Percentiles rank a stretch among this genome's conserved stretches.
Conservation (phyloP, 2,888 invertebrate genomes). For the Drosophila mercatorum region DNA sequence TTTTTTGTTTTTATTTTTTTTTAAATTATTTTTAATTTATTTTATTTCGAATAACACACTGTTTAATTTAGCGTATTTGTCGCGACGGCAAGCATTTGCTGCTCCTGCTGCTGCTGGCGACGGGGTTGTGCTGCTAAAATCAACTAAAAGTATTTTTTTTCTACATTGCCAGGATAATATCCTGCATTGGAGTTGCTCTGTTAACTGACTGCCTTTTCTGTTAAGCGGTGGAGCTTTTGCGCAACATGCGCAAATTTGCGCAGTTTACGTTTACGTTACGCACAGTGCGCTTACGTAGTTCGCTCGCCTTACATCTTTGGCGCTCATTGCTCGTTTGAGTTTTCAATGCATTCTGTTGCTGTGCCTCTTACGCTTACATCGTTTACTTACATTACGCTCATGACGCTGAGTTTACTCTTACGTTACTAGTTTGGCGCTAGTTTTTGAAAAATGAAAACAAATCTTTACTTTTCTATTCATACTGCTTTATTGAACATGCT, state of each 20-base stretch:
- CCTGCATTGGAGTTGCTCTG: conserved; percentile 38
- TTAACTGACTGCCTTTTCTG: conserved; percentile 30
- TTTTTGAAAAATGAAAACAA: neutral
- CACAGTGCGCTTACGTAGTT: conserved; percentile 11
- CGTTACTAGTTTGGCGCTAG: neutral
- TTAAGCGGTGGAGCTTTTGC: conserved; percentile 17
- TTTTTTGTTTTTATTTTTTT: conserved; percentile 37
- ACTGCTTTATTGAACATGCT: neutral
- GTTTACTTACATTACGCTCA: no score
- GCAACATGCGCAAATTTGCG: conserved; percentile 11
- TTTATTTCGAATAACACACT: conserved; percentile 40
- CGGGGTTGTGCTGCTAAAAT: conserved; percentile 73
- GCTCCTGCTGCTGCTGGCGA: conserved; percentile 60
- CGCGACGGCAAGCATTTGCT: conserved; percentile 54
- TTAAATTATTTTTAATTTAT: no score
- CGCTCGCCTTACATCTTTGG: neutral
- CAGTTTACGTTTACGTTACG: conserved; percentile 8
- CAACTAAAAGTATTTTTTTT: conserved; percentile 65
- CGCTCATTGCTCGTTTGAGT: neutral
- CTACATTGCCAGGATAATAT: conserved; percentile 47
- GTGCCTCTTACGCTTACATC: no score
- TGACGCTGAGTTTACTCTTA: no score
- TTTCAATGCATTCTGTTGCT: neutral
- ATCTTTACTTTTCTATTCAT: neutral
- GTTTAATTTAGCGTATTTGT: conserved; percentile 47